Base-by-base conservation (phyloP, 2,888 invertebrate genomes). In the Pseudococcus jackbeardsleyi region DNA sequence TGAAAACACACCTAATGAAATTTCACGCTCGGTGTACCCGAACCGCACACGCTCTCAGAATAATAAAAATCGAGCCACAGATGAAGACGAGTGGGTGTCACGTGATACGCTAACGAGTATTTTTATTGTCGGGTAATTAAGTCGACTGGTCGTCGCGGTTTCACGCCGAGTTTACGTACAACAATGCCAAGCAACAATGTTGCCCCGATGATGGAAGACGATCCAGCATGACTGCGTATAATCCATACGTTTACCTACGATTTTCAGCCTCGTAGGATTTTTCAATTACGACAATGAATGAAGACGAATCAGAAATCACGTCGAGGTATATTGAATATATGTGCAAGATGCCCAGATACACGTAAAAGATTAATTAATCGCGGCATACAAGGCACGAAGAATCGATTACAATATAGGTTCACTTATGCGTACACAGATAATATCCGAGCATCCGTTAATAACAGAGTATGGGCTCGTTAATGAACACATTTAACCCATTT, bases 401-500 rank as follows among this genome's bases (percentile, higher is more conserved):
- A 72, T 17, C 72, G 72, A 72, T 72, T 72, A 72, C 17, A 72
- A 72, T 33, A 72, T 72, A 15, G 72, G 72, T 72, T 72, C 72
- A 72, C 72, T 72, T 72, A 72, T 17, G 33, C 33, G 64, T 64
- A 72, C 17, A 33, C 8, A 72, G 33, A 17, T 72, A 72, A 72
- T 33, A 72, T 72, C 72, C 72, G 42, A 86, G 72, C 39, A 86
- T 68, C 39, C 59, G 64, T 86, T 86, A 86, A 86, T 86, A 86
- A 86, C 86, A 86, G 64, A 86, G 86, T 68, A 86, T 64, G 22
- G 22, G 64, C 46, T 86, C n/a, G 86, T 86, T 86, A 86, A 86
- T 86, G 86, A 86, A 86, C 86, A 86, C 86, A 86, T 86, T 86
- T 86, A 86, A 86, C 86, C 68, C 86, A 86, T 86, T 68, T 68